A percentile compares a stretch with the other conserved stretches of the same genome.
Evolutionary conservation across 1,140 invertebrate species (phyloP).

Genomic region (Temnothorax nylanderi): DNA sequence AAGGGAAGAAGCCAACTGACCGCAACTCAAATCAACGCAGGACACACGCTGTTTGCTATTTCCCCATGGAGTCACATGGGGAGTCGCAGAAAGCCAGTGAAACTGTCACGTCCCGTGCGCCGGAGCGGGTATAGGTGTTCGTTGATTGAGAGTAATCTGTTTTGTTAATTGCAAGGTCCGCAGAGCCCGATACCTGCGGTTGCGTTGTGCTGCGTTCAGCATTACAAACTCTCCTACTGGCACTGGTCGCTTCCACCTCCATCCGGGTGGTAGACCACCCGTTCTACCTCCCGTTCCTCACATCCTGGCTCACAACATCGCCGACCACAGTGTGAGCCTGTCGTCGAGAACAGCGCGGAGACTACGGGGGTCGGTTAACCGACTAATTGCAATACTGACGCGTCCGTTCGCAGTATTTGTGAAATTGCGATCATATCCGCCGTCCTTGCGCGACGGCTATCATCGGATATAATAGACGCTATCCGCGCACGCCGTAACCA

Average conservation of each 20-base stretch:
- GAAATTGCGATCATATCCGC: conserved; percentile 78
- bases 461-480: conserved; percentile 47
- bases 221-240: conserved; percentile 63
- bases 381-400: conserved; percentile 82
- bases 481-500: conserved; percentile 11
- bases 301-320: conserved; percentile 53
- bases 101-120: conserved; percentile 59
- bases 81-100: conserved; percentile 59
- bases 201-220: conserved; percentile 77
- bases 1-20: conserved; percentile 6
- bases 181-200: conserved; percentile 80
- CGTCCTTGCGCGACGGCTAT: conserved; percentile 54
- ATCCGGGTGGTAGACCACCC: background rate
- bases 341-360: conserved; percentile 32
- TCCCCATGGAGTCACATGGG: conserved; percentile 26
- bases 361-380: conserved; percentile 77
- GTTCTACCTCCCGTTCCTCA: conserved; percentile 23
- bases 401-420: conserved; percentile 77
- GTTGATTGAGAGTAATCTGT: conserved; percentile 83
- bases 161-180: conserved; percentile 83
- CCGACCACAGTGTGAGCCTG: conserved; percentile 58
- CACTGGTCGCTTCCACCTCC: conserved; percentile 25
- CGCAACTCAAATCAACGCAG: conserved; percentile 12
- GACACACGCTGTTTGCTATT: conserved; percentile 40
- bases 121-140: conserved; percentile 70